Percentiles rank a stretch among this genome's conserved stretches.
These are phyloP conservation scores for Diceros bicornis DNA, from an alignment of 2,797 vertebrate species.

Conservation along the genomic window DNA sequence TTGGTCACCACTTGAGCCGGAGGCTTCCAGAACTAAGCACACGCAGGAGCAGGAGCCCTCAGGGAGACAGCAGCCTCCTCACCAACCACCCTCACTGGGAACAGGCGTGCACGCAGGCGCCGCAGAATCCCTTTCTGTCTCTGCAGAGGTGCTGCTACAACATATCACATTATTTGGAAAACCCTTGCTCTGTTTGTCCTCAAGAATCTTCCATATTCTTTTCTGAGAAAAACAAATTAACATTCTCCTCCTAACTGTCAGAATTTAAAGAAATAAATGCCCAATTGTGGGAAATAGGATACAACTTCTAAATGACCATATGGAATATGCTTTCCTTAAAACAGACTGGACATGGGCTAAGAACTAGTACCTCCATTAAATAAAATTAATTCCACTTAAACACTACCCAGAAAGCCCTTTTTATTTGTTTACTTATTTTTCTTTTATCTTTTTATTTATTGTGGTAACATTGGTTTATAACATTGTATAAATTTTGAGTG, in stretches of 20 bases:
- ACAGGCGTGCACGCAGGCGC: rapidly evolving
- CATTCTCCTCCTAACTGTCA: not conserved
- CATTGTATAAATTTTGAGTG: too few relatives aligned
- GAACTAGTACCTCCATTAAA: not conserved
- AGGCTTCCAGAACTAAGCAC: not conserved
- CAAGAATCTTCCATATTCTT: not conserved
- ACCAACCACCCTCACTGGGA: too few relatives aligned
- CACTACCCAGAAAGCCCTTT: not conserved
- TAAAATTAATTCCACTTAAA: not conserved
- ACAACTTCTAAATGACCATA: not conserved
- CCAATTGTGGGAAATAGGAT: not conserved
- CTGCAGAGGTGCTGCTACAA: not conserved
- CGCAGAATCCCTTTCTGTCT: rapidly evolving
- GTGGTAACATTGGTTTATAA: too few relatives aligned
- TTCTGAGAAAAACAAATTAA: conserved; percentile 16
- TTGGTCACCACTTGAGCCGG: not conserved
- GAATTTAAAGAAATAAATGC: conserved; percentile 27
- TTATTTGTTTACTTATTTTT: too few relatives aligned
- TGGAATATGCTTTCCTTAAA: not conserved
- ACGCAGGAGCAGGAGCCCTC: not conserved
- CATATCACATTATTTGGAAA: not conserved
- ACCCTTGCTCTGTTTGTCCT: not conserved
- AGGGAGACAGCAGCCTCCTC: not conserved
- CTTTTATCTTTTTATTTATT: too few relatives aligned
- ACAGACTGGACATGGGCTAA: not conserved